These are phyloP conservation scores for Drosophila dunni DNA, from an alignment of 1,140 invertebrate species.

Conservation along the genomic window DNA sequence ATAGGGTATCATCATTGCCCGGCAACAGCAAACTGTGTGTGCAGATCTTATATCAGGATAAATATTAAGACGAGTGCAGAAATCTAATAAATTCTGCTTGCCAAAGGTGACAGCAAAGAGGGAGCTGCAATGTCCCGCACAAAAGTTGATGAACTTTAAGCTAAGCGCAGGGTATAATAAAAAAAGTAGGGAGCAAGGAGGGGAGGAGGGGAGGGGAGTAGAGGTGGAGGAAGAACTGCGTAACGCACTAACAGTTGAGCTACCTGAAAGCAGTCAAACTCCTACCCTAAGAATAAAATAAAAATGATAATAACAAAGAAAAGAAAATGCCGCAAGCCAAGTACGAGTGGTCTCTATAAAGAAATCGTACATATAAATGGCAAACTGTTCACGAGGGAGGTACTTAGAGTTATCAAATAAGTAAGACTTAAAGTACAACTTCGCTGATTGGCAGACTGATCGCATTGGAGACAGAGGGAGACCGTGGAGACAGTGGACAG, in stretches of 20 bases:
- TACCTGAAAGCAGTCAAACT: slow-evolving; percentile 36
- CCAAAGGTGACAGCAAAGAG: slow-evolving; percentile 15
- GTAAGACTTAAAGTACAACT: too few species aligned
- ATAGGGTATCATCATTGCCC: slow-evolving; percentile 23
- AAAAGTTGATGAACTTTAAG: slow-evolving; percentile 76
- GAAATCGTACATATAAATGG: slow-evolving; percentile 25
- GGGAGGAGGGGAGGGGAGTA: neutral
- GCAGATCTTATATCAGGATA: slow-evolving; percentile 71
- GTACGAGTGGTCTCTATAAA: slow-evolving; percentile 25
- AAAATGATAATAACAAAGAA: slow-evolving; percentile 19
- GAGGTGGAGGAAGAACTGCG: slow-evolving; percentile 13
- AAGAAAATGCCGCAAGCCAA: slow-evolving; percentile 39
- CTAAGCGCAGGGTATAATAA: slow-evolving; percentile 1
- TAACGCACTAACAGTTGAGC: slow-evolving; percentile 31
- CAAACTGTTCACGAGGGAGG: slow-evolving; percentile 11
- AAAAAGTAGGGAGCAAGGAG: slow-evolving; percentile 2
- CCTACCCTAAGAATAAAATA: slow-evolving; percentile 20
- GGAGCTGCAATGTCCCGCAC: slow-evolving; percentile 11
- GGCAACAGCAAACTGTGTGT: slow-evolving; percentile 47
- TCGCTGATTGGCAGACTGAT: too few species aligned
- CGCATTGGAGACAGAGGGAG: too few species aligned
- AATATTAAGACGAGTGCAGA: slow-evolving; percentile 50
- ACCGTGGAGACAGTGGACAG: too few species aligned
- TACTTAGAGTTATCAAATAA: slow-evolving; percentile 5
- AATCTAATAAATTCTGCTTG: slow-evolving; percentile 74